A percentile compares a stretch with the other conserved stretches of the same genome.
phyloP scores from a whole-genome alignment of 2,797 vertebrate species.

The Menidia menidia region DNA sequence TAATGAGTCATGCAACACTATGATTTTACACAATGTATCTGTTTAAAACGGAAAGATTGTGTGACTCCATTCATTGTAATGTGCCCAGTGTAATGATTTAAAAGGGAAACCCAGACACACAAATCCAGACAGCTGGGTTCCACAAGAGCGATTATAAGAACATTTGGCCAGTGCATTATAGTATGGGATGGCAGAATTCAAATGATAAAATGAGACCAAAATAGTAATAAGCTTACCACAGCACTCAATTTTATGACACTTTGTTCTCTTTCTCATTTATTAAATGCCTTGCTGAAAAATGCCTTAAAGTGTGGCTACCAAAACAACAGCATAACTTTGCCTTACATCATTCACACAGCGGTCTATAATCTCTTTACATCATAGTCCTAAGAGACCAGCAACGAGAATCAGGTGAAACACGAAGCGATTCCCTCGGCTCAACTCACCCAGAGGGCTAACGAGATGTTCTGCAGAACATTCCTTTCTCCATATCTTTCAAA shows the following conservation, averaged over 20 bases:
- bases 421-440: constrained; percentile 28
- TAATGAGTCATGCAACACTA: not conserved
- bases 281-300: not conserved
- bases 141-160: not conserved
- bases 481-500: constrained; percentile 37
- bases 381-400: constrained; percentile 41
- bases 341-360: constrained; percentile 47
- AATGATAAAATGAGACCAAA: not conserved
- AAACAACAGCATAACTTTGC: constrained; percentile 32
- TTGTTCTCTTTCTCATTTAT: not conserved
- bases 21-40: not conserved
- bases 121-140: not conserved
- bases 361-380: constrained; percentile 54
- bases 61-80: not conserved
- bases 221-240: not conserved
- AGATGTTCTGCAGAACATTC: constrained; percentile 25
- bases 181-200: not conserved
- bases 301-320: constrained; percentile 1
- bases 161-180: not conserved
- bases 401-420: constrained; percentile 59
- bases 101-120: not conserved
- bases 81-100: not conserved
- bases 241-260: not conserved
- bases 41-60: no score
- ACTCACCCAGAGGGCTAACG: constrained; percentile 24